Evolutionary conservation across 2,113 vertebrate species (phyloP), one percentile per base, ranked within the genome.

Genomic region (Sisor rabdophorus): DNA sequence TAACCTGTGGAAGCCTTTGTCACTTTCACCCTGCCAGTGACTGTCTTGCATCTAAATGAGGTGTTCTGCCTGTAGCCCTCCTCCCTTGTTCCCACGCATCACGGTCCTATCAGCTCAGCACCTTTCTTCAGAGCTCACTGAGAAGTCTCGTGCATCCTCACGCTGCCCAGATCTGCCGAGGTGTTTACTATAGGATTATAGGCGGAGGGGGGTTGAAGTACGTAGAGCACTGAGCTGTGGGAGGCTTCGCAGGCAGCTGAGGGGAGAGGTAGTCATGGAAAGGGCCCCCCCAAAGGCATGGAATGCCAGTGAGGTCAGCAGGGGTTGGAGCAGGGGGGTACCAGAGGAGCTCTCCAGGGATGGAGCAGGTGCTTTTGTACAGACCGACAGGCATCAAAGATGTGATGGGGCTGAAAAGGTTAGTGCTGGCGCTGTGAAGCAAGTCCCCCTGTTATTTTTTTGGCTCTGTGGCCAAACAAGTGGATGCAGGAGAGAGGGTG

Each of bases 151-250:
- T 88, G 85, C 85, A 55, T 81, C n/a, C 78, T 81, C 75, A 80
- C 76, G 78, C 80, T 65, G 68, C 63, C 73, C 68, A 56, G 82
- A 53, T 79, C 81, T 58, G 89, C 81, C 89, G 83, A 84, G 90
- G 80, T 94, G 90, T 95, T 95, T 95, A 93, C 93, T 84, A 75
- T 93, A 90, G 93, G 94, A 95, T 96, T 95, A 94, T 89, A 88
- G 90, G 89, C 76, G 89, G 75, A 81, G 88, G 89, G 36, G 60
- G 73, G 81, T 55, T 60, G 67, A 75, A 73, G 63, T 71, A 61
- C 44, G 50, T 79, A 76, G 71, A 61, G 59, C 54, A 60, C 53
- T 64, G 73, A 30, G 77, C 69, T 55, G 76, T 70, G 81, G 76
- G 81, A 80, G 81, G 60, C 70, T 80, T 79, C 59, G 50, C 67